Conservation (phyloP, 2,113 vertebrate species). For the Microtus montanus region DNA sequence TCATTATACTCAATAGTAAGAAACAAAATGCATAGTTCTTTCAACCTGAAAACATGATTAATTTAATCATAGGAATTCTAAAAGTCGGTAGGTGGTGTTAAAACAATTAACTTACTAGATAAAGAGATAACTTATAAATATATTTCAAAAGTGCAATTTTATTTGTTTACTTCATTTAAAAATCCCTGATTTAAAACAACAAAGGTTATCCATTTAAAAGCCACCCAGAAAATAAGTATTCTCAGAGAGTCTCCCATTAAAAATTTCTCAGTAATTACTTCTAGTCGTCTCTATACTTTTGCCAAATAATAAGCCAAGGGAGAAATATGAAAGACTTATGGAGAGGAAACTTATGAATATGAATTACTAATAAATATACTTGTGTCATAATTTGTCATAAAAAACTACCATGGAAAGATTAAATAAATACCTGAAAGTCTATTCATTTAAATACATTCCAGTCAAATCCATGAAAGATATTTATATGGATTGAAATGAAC, state of each 20-base stretch:
- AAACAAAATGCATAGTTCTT: slow-evolving; percentile 20
- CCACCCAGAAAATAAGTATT: slow-evolving; percentile 32
- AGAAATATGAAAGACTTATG: not conserved
- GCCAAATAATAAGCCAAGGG: slow-evolving; percentile 4
- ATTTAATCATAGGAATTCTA: not conserved
- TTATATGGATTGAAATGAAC: not conserved
- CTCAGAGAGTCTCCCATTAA: not conserved
- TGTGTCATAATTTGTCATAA: not conserved
- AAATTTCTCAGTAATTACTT: not conserved
- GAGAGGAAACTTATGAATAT: not conserved
- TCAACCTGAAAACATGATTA: not conserved
- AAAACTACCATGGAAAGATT: not conserved
- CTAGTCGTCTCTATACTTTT: not conserved
- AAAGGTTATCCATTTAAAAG: slow-evolving; percentile 13
- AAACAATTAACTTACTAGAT: slow-evolving; percentile 11
- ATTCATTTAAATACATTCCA: not conserved
- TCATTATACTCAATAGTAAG: not conserved
- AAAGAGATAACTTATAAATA: slow-evolving; percentile 24
- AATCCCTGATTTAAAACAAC: not conserved
- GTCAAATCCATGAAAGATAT: not conserved
- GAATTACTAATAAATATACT: not conserved
- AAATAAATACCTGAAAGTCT: not conserved
- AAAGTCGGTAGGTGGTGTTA: slow-evolving; percentile 17
- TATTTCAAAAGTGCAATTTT: slow-evolving; percentile 43
- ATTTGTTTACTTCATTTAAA: slow-evolving; percentile 52